Percentiles rank a stretch among this genome's conserved stretches.
phyloP scores from a whole-genome alignment of 1,140 invertebrate species.

The Drosophila tani region DNA sequence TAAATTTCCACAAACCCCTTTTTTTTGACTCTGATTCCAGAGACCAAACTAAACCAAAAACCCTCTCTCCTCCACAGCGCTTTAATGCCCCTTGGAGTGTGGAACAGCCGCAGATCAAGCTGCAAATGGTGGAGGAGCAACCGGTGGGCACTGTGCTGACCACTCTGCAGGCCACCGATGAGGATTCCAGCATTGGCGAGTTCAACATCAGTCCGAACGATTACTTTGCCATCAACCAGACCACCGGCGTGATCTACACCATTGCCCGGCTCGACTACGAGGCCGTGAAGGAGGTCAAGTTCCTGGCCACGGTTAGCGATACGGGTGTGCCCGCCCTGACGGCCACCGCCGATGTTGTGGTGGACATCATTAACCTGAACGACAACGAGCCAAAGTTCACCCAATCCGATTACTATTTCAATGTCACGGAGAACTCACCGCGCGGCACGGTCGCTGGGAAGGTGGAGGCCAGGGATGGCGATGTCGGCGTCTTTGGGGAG shows the following conservation, averaged over 20 bases:
- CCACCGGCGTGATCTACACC: constrained; percentile 92
- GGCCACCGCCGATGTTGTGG: constrained; percentile 90
- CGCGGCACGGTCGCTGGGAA: constrained; percentile 89
- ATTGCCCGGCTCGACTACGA: constrained; percentile 94
- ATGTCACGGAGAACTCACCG: constrained; percentile 91
- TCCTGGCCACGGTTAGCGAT: constrained; percentile 93
- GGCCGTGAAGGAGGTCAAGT: constrained; percentile 89
- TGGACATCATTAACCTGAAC: constrained; percentile 94
- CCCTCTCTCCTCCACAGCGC: constrained; percentile 45
- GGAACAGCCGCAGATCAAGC: constrained; percentile 88
- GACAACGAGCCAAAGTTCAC: constrained; percentile 94
- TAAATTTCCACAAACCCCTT: not conserved
- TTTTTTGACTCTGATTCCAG: constrained; percentile 34
- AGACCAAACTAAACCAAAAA: not conserved
- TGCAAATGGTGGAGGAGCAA: constrained; percentile 93
- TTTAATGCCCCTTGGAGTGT: constrained; percentile 91
- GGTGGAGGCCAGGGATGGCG: constrained; percentile 90
- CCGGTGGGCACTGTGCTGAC: constrained; percentile 92
- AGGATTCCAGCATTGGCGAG: constrained; percentile 92
- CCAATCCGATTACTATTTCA: constrained; percentile 88
- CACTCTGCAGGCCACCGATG: constrained; percentile 92
- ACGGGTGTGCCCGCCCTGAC: constrained; percentile 92
- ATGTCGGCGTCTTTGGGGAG: constrained; percentile 90
- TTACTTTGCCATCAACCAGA: constrained; percentile 92
- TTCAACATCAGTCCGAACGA: constrained; percentile 87